Base-by-base conservation (phyloP, 2,888 invertebrate species). In the Oconnorella tubifera region DNA sequence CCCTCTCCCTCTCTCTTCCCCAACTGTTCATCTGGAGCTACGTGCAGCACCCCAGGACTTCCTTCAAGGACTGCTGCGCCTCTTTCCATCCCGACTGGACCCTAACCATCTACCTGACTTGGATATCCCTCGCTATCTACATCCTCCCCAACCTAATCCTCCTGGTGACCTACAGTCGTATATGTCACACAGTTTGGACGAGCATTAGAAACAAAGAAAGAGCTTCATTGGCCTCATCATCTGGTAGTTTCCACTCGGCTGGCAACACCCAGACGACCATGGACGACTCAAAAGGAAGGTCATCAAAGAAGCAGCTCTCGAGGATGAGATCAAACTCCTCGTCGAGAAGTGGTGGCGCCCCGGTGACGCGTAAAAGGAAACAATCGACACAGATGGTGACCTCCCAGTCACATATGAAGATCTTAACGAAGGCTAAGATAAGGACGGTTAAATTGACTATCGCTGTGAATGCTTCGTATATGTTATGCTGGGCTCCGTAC, bases 401-500 rank as follows among this genome's bases (percentile, higher is more conserved):
- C 19, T 40, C 40, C 40, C 40, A 19, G 19, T 40, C 40, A 40
- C 40, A 40, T 40, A 10, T 40, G 10, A 40, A 40, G 40, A 19
- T 40, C 40, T 23, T 56, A 33, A 56, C 33, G 31, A n/a, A 29
- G 59, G 80, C 83, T 6, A 83, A 83, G 66, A 78, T 85, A n/a
- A 84, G 84, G 69, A 85, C 85, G 2, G 79, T 85, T 4, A 83
- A 84, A 64, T 72, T 85, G 64, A 85, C 85, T 2, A 73, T 83
- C 57, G 80, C 83, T 0, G 84, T 85, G 14, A 82, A 85, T 32
- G 72, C 86, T 33, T 87, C 88, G 76, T 89, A 89, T 78, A 85
- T 88, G 50, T 79, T 87, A 56, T 88, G 89, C 73, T 89, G 88
- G 75, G 85, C 86, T 58, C 89, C 89, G 1, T 89, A 87, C 76